Evolutionary conservation across 2,888 invertebrate species (phyloP).

Genomic region (Resseliella maxima): DNA sequence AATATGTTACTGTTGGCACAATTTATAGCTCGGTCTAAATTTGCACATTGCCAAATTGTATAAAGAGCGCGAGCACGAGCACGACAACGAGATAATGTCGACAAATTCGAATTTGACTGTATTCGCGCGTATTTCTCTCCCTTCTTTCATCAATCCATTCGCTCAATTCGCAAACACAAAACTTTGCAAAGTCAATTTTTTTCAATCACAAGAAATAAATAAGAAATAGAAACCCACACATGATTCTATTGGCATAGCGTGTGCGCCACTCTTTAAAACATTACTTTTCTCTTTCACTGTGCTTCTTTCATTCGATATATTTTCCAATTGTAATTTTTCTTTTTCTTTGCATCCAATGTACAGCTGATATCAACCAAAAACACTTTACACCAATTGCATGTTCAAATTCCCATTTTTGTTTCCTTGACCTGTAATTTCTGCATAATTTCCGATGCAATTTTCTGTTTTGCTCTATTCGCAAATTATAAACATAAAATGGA

Average conservation of each 20-base stretch:
- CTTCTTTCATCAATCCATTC: not conserved
- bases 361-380: not conserved
- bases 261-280: not conserved
- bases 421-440: constrained; percentile 15
- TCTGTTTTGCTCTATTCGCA: not conserved
- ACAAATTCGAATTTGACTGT: not conserved
- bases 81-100: not conserved
- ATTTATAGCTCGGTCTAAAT: not conserved
- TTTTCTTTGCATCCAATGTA: not conserved
- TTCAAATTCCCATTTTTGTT: not conserved
- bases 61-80: too few relatives aligned
- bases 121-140: not conserved
- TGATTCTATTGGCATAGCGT: not conserved
- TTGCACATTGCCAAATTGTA: not conserved
- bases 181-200: too few relatives aligned
- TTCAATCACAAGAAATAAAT: not conserved
- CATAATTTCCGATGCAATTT: not conserved
- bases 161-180: not conserved
- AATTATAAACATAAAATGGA: too few relatives aligned
- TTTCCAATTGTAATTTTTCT: not conserved
- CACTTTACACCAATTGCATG: not conserved
- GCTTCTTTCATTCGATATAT: too few relatives aligned
- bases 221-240: not conserved
- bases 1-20: not conserved
- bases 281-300: constrained; percentile 25